Evolutionary conservation across 2,797 vertebrate species (phyloP).

Genomic region (Siniperca undulata): DNA sequence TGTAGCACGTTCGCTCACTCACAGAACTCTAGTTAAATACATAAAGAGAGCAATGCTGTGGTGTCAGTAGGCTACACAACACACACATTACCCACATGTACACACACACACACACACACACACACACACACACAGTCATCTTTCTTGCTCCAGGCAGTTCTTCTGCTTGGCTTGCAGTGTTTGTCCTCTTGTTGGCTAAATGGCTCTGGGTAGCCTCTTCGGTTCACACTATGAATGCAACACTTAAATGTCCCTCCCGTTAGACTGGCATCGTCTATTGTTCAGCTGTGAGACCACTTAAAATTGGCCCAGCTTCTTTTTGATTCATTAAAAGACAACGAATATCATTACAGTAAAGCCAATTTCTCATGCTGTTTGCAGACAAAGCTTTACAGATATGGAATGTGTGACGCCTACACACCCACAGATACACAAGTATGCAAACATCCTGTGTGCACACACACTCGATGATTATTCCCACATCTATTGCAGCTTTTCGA

Average conservation of each 20-base stretch:
- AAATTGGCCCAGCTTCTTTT: slow-evolving; percentile 4
- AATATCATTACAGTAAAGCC: not conserved
- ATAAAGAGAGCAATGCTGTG: slow-evolving; percentile 41
- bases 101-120: slow-evolving; percentile 35
- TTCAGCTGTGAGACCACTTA: slow-evolving; percentile 26
- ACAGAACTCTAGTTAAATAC: slow-evolving; percentile 26
- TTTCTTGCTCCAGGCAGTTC: slow-evolving; percentile 73
- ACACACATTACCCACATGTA: slow-evolving; percentile 35
- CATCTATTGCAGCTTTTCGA: slow-evolving; percentile 3
- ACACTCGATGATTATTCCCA: slow-evolving; percentile 18
- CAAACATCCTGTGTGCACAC: not conserved
- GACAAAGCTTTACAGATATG: not conserved
- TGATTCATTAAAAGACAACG: not conserved
- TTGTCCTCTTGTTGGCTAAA: slow-evolving; percentile 74
- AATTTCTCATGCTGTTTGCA: not conserved
- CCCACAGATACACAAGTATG: not conserved
- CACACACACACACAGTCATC: slow-evolving; percentile 23
- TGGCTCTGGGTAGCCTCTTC: slow-evolving; percentile 62
- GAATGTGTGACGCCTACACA: not conserved
- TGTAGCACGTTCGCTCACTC: slow-evolving; percentile 28
- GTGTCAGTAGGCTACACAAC: slow-evolving; percentile 41
- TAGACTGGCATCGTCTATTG: slow-evolving; percentile 34
- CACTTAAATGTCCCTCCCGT: slow-evolving; percentile 56
- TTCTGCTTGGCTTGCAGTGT: slow-evolving; percentile 83
- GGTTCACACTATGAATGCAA: slow-evolving; percentile 54